Base-by-base conservation (phyloP, 2,797 vertebrate genomes). In the Zenarchopterus dispar region DNA sequence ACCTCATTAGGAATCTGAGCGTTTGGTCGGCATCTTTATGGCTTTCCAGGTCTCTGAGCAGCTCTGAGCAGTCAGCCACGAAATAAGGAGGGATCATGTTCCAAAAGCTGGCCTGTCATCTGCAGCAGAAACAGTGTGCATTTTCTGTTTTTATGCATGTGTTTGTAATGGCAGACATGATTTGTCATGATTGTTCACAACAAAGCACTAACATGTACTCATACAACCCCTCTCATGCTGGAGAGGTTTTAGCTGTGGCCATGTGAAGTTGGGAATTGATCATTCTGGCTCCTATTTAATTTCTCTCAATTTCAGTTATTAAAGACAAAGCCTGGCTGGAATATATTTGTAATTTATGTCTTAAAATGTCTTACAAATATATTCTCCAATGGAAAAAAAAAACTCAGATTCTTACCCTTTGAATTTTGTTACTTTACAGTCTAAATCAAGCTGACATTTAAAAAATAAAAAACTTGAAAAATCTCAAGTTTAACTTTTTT, bases 11-110 rank as follows among this genome's bases (percentile, higher is more conserved):
- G 43, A 78, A 65, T 68, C 33, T 51, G 33, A 75, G 44, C n/a
- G 2, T 70, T 74, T 47, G 67, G 50, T 72, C 85, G 84, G 75
- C 79, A 81, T 80, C 60, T 91, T 86, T 82, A 69, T 70, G 80
- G 85, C 72, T 80, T 63, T 47, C 45, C 61, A 51, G 56, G 28
- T 33, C 60, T 71, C 51, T 48, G 56, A 22, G 5, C 52, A 43
- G 62, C 69, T 75, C 52, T 75, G 77, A 70, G 73, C 71, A 79
- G 78, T 56, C 80, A 76, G 42, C 60, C 69, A 57, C 55, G 54
- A 77, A 82, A 77, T 33, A 56, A 28, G 63, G 43, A 58, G 53
- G 71, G 67, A 67, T 87, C 81, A 65, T 64, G 52, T 42, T 80
- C 50, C 65, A 45, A 73, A 56, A 0, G 10, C 39, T 45, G 49